Evolutionary conservation across 1,140 invertebrate species (phyloP), one percentile per base, ranked within the genome.

Genomic region (Drepana arcuata): DNA sequence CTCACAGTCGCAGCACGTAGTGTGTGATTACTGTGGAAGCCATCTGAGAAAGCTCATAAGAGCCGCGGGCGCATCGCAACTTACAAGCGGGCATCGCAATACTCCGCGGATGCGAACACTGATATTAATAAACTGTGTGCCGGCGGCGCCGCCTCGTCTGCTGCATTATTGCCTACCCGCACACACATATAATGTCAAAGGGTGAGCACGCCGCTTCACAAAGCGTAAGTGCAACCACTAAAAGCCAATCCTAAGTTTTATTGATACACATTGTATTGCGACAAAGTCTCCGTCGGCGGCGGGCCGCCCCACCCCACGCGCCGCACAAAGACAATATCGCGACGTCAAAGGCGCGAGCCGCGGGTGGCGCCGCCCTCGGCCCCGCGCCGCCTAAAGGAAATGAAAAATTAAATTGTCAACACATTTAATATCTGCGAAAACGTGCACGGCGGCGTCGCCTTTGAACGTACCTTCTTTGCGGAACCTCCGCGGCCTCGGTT

Each of bases 201-300:
- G 75, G 72, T 80, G 69, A 71, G 67, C 71, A 39, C 59, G 70
- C 71, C 69, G 70, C 74, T 64, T 73, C 75, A 77, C 75, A 80
- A 75, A 75, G 71, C 74, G 72, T 81, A 81, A 81, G 79, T 83
- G 77, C 77, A 78, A 78, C 80, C 80, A 78, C 80, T 83, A 83
- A 83, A 83, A 83, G 77, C 77, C 77, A 80, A 83, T 81, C 75
- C 75, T 78, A 81, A 81, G 77, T 83, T 83, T 83, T 83, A 83
- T 83, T 80, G 80, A 80, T 81, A 81, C 77, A 83, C 75, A 81
- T 79, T 81, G 77, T 81, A 81, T 80, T 81, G 79, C 73, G 79
- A 83, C 77, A 80, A 80, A 83, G 75, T 78, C 73, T 78, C 70
- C 63, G 65, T 54, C 65, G 72, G 47, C 65, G 60, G 55, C 55